A percentile compares a stretch with the other conserved stretches of the same genome.
Conservation (phyloP, 2,113 vertebrate genomes). For the Tamias sibiricus region DNA sequence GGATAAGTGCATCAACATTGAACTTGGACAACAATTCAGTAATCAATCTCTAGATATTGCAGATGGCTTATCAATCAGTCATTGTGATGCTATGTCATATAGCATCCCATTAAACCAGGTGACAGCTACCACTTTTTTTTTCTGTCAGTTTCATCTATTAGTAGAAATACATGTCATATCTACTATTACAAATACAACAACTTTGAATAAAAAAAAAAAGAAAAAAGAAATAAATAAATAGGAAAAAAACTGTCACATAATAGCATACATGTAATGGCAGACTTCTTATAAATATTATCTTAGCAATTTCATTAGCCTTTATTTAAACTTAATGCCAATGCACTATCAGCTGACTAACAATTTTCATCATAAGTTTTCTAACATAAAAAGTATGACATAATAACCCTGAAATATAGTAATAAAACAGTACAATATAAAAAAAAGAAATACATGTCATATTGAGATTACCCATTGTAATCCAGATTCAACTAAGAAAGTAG, state of each 20-base stretch:
- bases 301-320: neutral
- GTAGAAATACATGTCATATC: neutral
- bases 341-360: neutral
- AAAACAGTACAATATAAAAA: neutral
- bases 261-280: neutral
- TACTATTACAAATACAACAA: too few relatives aligned
- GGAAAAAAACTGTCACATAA: neutral
- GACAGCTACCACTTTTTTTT: constrained; percentile 75
- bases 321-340: neutral
- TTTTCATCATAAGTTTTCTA: constrained; percentile 6
- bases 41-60: neutral
- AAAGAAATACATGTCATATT: too few relatives aligned
- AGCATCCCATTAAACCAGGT: constrained; percentile 77
- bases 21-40: too few relatives aligned
- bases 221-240: too few relatives aligned
- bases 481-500: neutral
- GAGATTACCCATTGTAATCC: constrained; percentile 16
- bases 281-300: neutral
- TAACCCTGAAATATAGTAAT: neutral
- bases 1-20: too few relatives aligned
- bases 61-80: too few relatives aligned
- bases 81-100: neutral
- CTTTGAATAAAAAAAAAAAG: too few relatives aligned
- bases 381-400: constrained; percentile 27
- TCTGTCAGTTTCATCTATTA: constrained; percentile 66